Evolutionary conservation across 2,113 vertebrate genomes (phyloP).

Genomic region (Saguinus midas): DNA sequence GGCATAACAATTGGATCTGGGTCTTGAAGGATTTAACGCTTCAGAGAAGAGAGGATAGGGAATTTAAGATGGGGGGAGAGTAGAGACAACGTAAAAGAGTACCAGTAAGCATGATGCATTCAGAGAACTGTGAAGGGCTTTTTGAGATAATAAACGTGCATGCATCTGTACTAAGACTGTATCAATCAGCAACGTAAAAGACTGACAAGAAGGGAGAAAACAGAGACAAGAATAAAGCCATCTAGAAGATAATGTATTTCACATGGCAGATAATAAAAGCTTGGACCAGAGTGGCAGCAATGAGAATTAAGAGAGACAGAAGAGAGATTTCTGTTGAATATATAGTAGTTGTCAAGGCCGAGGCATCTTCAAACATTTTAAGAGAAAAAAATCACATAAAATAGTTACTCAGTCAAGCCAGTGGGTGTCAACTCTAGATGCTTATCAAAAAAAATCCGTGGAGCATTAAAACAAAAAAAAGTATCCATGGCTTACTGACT

Average conservation of each 20-base stretch:
- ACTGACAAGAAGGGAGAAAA: neutral
- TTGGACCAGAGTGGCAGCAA: neutral
- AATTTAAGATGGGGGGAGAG: neutral
- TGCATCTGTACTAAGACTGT: neutral
- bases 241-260: neutral
- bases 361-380: neutral
- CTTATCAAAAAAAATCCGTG: neutral
- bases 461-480: neutral
- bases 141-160: neutral
- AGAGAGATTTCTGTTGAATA: slow-evolving; percentile 8
- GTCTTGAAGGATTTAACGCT: slow-evolving; percentile 1
- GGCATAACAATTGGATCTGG: neutral
- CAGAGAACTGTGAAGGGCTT: neutral
- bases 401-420: neutral
- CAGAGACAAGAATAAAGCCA: neutral
- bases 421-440: neutral
- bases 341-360: neutral
- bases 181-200: neutral
- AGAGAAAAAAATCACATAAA: neutral
- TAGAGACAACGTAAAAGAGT: neutral
- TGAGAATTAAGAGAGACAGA: neutral
- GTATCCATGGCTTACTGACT: neutral
- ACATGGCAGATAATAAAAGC: neutral
- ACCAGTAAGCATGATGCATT: neutral
- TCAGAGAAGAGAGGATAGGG: neutral